Evolutionary conservation across 2,797 vertebrate species (phyloP).

Genomic region (Schizothorax lantsangensis): DNA sequence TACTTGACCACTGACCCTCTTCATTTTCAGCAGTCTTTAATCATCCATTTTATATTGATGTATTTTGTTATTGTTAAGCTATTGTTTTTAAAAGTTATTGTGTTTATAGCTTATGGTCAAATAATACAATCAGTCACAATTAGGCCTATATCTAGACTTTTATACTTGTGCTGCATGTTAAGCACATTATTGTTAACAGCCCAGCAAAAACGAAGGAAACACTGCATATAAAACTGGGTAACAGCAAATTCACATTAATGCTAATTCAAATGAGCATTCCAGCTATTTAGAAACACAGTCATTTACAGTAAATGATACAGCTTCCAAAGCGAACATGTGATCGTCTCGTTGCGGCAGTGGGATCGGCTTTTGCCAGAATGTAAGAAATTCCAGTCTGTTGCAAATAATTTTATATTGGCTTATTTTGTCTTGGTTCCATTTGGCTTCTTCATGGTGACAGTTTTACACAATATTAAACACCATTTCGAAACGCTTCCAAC

Average conservation of each 20-base stretch:
- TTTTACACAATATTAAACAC: constrained; percentile 37
- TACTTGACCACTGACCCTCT: neutral
- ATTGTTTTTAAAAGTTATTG: constrained; percentile 40
- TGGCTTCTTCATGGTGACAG: constrained; percentile 28
- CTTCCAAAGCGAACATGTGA: constrained; percentile 36
- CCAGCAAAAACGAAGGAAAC: neutral
- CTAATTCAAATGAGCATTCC: neutral
- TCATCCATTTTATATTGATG: constrained; percentile 61
- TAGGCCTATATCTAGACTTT: constrained; percentile 23
- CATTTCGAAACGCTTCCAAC: neutral
- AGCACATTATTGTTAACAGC: neutral
- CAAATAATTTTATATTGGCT: constrained; percentile 29
- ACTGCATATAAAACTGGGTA: neutral
- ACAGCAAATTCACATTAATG: constrained; percentile 16
- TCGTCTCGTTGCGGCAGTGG: constrained; percentile 14
- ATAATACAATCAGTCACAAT: neutral
- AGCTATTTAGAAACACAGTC: neutral
- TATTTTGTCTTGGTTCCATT: constrained; percentile 48
- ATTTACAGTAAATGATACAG: constrained; percentile 17
- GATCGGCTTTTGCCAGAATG: constrained; percentile 17
- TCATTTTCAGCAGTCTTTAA: constrained; percentile 61
- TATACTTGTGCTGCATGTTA: neutral
- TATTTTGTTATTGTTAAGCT: constrained; percentile 31
- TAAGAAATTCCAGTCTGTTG: constrained; percentile 34
- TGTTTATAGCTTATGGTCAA: neutral